Percentiles rank a stretch among this genome's conserved stretches.
These are phyloP conservation scores for Conopomorpha cramerella DNA, from an alignment of 1,140 invertebrate species.

Conservation along the genomic window DNA sequence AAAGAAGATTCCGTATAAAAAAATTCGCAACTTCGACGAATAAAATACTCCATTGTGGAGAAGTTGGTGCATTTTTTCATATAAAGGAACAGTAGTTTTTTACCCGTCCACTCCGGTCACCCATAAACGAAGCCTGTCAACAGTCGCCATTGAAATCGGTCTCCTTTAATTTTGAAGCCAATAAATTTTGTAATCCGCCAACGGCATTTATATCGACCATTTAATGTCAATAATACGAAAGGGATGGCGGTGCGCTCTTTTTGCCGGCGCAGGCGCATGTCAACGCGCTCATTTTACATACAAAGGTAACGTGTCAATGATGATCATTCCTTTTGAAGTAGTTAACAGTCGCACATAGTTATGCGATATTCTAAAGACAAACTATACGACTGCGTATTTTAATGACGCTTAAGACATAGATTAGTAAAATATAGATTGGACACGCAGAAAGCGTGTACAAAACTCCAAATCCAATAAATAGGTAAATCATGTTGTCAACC, in stretches of 20 bases:
- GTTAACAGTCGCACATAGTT: constrained; percentile 6
- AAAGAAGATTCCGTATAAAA: no score
- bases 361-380: no score
- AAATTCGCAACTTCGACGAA: no score
- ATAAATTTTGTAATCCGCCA: constrained; percentile 56
- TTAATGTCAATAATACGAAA: constrained; percentile 45
- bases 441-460: no score
- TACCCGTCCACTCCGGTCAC: constrained; percentile 14
- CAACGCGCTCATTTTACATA: constrained; percentile 42
- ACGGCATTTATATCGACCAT: constrained; percentile 52
- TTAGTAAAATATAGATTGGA: no score
- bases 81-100: no score
- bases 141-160: constrained; percentile 50
- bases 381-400: no score
- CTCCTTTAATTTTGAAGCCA: constrained; percentile 54
- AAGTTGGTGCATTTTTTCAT: no score
- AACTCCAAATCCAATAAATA: no score
- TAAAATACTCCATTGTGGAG: constrained; percentile 18
- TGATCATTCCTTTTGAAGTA: constrained; percentile 6
- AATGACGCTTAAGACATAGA: no score
- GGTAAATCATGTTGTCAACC: no score
- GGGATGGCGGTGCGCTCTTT: constrained; percentile 19
- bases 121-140: constrained; percentile 44
- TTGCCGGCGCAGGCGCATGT: constrained; percentile 27
- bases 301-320: constrained; percentile 39